Conservation (phyloP, 2,888 invertebrate genomes). For the Cheilosia vernalis region DNA sequence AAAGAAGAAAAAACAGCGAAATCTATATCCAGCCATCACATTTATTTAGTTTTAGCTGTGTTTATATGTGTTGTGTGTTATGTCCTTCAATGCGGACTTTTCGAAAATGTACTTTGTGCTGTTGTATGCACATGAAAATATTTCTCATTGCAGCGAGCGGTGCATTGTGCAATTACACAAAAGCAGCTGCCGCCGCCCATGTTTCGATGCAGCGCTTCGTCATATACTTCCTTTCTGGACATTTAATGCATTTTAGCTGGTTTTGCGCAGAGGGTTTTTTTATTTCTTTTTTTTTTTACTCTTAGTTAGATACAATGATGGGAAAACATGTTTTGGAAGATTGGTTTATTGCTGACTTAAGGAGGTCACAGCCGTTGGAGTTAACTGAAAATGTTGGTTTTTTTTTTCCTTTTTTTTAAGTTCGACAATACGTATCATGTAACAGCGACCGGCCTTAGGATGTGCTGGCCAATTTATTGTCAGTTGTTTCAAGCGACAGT, state of each 20-base stretch:
- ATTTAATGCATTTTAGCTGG: constrained; percentile 47
- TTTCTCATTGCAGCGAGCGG: constrained; percentile 46
- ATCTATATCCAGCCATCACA: constrained; percentile 25
- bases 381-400: not conserved
- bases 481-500: too few relatives aligned
- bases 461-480: too few relatives aligned
- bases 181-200: constrained; percentile 57
- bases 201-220: constrained; percentile 36
- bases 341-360: constrained; percentile 29
- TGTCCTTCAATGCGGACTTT: constrained; percentile 11
- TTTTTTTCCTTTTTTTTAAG: not conserved
- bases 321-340: constrained; percentile 28
- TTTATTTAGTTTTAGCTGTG: constrained; percentile 10
- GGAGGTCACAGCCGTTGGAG: constrained; percentile 38
- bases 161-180: constrained; percentile 59
- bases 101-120: not conserved
- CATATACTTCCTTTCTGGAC: constrained; percentile 43
- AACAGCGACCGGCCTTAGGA: too few relatives aligned
- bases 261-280: constrained; percentile 2
- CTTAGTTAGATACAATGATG: constrained; percentile 17
- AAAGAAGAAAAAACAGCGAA: too few relatives aligned
- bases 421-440: too few relatives aligned
- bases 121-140: constrained; percentile 30
- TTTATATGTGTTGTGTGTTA: constrained; percentile 18
- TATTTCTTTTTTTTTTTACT: not conserved